phyloP scores from a whole-genome alignment of 2,797 vertebrate genomes.

The Anguilla megastoma region DNA sequence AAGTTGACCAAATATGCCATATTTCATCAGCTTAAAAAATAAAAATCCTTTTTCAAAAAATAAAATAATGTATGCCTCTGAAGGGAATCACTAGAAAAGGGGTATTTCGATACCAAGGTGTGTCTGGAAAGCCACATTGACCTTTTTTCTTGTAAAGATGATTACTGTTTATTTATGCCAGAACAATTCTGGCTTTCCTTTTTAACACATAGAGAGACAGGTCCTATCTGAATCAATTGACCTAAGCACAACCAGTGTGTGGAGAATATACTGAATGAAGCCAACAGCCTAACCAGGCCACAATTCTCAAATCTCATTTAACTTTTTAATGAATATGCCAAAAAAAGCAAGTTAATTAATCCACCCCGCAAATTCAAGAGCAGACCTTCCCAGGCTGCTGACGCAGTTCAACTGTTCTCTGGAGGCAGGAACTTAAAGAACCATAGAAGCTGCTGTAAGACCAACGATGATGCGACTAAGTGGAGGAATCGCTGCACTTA shows the following conservation, averaged over 20 bases:
- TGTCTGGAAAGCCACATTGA: neutral
- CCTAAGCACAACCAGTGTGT: constrained; percentile 32
- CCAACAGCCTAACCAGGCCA: constrained; percentile 57
- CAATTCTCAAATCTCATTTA: constrained; percentile 47
- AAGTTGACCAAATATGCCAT: no score
- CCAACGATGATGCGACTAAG: constrained; percentile 1
- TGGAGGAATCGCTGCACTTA: neutral
- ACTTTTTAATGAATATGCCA: constrained; percentile 54
- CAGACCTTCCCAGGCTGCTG: constrained; percentile 39
- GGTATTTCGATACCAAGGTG: neutral
- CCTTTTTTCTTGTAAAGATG: neutral
- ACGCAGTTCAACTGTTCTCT: constrained; percentile 40
- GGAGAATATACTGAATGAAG: constrained; percentile 37
- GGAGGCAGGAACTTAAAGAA: constrained; percentile 43
- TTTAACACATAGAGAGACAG: neutral
- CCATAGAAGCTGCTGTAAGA: neutral
- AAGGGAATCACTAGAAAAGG: constrained; percentile 18
- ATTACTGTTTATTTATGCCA: neutral
- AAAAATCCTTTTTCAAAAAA: no score
- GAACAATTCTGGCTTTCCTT: neutral
- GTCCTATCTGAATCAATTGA: neutral
- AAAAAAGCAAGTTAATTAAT: constrained; percentile 68
- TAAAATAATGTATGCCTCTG: constrained; percentile 26
- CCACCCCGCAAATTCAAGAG: constrained; percentile 44
- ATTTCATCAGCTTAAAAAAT: no score